Evolutionary conservation across 1,140 invertebrate species (phyloP).

Genomic region (Glomeris maerens): DNA sequence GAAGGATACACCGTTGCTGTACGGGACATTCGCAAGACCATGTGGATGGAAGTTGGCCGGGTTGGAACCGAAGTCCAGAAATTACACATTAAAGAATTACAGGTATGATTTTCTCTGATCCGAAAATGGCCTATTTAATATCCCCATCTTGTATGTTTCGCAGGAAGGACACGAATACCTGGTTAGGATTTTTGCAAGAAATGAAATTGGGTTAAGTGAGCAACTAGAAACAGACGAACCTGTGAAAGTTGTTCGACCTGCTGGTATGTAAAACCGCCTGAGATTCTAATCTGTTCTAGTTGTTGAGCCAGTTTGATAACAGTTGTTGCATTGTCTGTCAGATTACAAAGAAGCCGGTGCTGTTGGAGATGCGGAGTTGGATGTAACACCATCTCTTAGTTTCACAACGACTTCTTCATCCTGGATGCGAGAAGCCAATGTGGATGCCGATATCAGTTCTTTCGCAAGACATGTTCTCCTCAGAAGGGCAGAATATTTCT

Average conservation of each 20-base stretch:
- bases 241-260: conserved; percentile 62
- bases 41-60: conserved; percentile 91
- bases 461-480: conserved; percentile 68
- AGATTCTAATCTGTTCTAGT: background rate
- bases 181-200: conserved; percentile 79
- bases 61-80: conserved; percentile 65
- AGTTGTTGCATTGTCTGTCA: conserved; percentile 5
- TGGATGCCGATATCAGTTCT: conserved; percentile 80
- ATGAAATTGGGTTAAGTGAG: conserved; percentile 89
- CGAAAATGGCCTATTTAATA: background rate
- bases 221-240: conserved; percentile 85
- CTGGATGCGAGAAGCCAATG: conserved; percentile 75
- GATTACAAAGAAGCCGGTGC: conserved; percentile 24
- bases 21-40: conserved; percentile 74
- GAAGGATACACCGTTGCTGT: conserved; percentile 85
- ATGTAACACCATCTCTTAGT: conserved; percentile 45
- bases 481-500: conserved; percentile 82
- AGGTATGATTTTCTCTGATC: conserved; percentile 29
- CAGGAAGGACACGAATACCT: conserved; percentile 74
- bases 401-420: conserved; percentile 76
- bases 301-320: background rate
- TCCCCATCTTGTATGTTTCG: conserved; percentile 11
- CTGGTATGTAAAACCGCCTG: conserved; percentile 44
- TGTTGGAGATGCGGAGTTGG: conserved; percentile 36
- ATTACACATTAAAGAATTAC: conserved; percentile 65